phyloP scores from a whole-genome alignment of 1,140 invertebrate species.

The Drosophila pandora region DNA sequence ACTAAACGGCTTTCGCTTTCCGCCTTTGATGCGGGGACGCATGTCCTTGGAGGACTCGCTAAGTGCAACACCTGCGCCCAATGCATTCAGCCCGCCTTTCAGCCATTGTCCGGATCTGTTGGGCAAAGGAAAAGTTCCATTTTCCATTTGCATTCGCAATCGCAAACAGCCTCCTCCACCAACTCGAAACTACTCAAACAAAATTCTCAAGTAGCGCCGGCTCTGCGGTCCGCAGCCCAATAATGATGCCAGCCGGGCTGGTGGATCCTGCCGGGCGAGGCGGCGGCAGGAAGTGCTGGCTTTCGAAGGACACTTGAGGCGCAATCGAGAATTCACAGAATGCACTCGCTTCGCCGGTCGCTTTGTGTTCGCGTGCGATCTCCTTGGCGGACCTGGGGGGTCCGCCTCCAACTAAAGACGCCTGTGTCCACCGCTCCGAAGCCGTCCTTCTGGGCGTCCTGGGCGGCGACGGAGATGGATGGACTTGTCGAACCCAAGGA shows the following conservation, averaged over 20 bases:
- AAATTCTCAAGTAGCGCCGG: conserved; percentile 54
- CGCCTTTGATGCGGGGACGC: neutral
- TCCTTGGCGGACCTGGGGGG: neutral
- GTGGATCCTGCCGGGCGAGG: neutral
- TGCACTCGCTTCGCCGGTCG: conserved; percentile 39
- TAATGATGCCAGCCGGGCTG: conserved; percentile 43
- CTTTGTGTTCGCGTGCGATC: conserved; percentile 43
- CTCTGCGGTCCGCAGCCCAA: conserved; percentile 40
- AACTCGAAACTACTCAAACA: conserved; percentile 59
- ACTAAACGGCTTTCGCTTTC: neutral
- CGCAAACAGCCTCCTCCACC: neutral
- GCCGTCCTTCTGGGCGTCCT: neutral
- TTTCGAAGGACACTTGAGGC: conserved; percentile 36
- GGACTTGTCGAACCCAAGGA: neutral
- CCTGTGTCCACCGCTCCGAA: conserved; percentile 5
- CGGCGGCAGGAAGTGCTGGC: conserved; percentile 16
- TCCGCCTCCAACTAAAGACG: conserved; percentile 19
- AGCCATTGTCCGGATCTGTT: conserved; percentile 48
- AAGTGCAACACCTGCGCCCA: conserved; percentile 74
- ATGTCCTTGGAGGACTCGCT: conserved; percentile 58
- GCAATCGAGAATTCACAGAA: conserved; percentile 51
- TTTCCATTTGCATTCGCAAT: conserved; percentile 59
- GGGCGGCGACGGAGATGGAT: conserved; percentile 2
- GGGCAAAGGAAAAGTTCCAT: conserved; percentile 40
- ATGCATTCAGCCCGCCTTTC: conserved; percentile 62